Percentiles rank a stretch among this genome's conserved stretches.
phyloP scores from a whole-genome alignment of 1,140 invertebrate species.

The Papilio polytes region DNA sequence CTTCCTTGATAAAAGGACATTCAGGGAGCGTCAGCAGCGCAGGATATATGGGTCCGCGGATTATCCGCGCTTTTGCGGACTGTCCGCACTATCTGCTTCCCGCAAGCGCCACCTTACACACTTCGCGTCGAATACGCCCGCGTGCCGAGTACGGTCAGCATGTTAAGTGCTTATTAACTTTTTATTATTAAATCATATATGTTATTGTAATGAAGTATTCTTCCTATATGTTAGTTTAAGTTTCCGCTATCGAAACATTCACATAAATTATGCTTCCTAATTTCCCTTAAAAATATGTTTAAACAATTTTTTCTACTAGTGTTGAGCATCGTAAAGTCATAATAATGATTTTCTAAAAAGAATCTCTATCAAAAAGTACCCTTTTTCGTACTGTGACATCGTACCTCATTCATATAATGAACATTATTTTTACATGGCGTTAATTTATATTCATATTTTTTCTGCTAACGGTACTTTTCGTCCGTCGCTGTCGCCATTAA shows the following conservation, averaged over 20 bases:
- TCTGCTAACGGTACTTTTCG: conserved; percentile 60
- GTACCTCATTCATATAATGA: too few relatives aligned
- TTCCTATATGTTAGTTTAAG: too few relatives aligned
- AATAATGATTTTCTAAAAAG: too few relatives aligned
- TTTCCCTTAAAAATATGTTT: too few relatives aligned
- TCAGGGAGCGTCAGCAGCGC: conserved; percentile 47
- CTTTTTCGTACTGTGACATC: too few relatives aligned
- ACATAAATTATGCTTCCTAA: too few relatives aligned
- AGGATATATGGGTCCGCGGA: conserved; percentile 53
- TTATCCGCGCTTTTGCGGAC: conserved; percentile 71
- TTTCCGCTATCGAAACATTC: too few relatives aligned
- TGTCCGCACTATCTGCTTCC: conserved; percentile 72
- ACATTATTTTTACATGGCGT: neutral
- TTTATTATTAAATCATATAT: too few relatives aligned
- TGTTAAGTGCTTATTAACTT: conserved; percentile 31
- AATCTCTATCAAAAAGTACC: too few relatives aligned
- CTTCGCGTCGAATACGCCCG: conserved; percentile 68
- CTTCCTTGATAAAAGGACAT: conserved; percentile 38
- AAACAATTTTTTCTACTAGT: too few relatives aligned
- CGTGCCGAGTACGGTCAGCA: conserved; percentile 48
- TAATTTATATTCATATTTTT: neutral
- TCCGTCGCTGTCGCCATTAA: conserved; percentile 74
- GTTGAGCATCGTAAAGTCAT: too few relatives aligned
- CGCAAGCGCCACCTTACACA: conserved; percentile 75
- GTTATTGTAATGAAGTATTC: too few relatives aligned